Evolutionary conservation across 2,113 vertebrate genomes (phyloP).

Genomic region (Castor canadensis): DNA sequence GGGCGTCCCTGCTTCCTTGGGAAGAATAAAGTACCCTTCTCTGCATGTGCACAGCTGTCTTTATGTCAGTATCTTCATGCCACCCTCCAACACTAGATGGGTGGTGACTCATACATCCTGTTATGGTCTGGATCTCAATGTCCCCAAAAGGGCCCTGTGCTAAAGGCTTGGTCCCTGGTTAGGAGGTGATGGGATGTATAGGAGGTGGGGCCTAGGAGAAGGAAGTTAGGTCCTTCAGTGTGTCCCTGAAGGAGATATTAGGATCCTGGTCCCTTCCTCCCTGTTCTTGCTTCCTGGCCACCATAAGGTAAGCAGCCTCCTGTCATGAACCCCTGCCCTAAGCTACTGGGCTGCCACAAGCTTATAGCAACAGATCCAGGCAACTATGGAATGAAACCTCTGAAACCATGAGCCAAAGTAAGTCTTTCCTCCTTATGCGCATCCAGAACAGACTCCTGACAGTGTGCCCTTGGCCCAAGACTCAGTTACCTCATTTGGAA

Average conservation of each 20-base stretch:
- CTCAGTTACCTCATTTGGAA: neutral
- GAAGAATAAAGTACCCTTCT: accelerated
- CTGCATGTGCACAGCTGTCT: too few species aligned
- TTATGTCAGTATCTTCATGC: too few species aligned
- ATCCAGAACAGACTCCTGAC: neutral
- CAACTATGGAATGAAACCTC: neutral
- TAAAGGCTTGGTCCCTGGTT: neutral
- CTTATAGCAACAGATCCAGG: neutral
- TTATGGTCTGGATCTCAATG: neutral
- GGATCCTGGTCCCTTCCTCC: neutral
- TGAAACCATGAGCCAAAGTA: too few species aligned
- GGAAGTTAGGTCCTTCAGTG: neutral
- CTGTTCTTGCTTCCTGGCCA: neutral
- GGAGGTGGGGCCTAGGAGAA: neutral
- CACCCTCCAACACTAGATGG: accelerated
- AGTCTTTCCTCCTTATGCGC: too few species aligned
- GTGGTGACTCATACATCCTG: neutral
- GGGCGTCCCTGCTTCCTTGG: neutral
- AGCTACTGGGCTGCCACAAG: neutral
- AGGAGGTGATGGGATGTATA: neutral
- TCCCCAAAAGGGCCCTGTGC: neutral
- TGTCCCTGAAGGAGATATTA: neutral
- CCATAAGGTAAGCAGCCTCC: neutral
- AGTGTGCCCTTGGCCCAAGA: neutral
- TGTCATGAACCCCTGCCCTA: neutral